These are phyloP conservation scores for Paratrypauchen microcephalus DNA, from an alignment of 2,797 vertebrate genomes.

Conservation along the genomic window DNA sequence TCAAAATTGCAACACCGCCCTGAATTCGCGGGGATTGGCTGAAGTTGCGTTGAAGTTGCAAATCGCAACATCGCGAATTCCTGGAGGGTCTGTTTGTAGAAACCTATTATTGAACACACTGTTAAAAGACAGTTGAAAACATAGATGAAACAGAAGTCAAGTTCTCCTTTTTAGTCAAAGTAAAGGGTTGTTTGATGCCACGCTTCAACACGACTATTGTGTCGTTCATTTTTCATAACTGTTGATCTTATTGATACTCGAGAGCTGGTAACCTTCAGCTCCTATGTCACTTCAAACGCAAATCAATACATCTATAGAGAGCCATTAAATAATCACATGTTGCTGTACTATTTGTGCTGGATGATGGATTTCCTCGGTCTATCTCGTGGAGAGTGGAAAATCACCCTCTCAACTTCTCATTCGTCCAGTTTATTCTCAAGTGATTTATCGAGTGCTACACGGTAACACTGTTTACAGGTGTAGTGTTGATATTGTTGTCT, in stretches of 20 bases:
- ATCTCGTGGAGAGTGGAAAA: background rate
- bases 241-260: slow-evolving; percentile 7
- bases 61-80: no score
- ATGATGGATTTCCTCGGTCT: slow-evolving; percentile 16
- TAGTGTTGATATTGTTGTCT: slow-evolving; percentile 5
- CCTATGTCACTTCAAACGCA: background rate
- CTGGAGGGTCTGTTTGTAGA: background rate
- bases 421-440: slow-evolving; percentile 3
- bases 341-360: slow-evolving; percentile 3
- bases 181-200: slow-evolving; percentile 4
- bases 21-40: no score
- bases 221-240: background rate
- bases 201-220: background rate
- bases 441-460: slow-evolving; percentile 14
- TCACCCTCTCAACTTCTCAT: slow-evolving; percentile 8
- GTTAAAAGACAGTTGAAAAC: slow-evolving; percentile 20
- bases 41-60: no score
- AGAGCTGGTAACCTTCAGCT: slow-evolving; percentile 7
- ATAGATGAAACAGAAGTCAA: background rate
- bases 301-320: slow-evolving; percentile 9
- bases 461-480: slow-evolving; percentile 18
- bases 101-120: background rate
- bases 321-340: slow-evolving; percentile 5
- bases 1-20: no score
- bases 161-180: slow-evolving; percentile 5